phyloP scores from a whole-genome alignment of 1,140 invertebrate genomes.

The Bombus superbus region DNA sequence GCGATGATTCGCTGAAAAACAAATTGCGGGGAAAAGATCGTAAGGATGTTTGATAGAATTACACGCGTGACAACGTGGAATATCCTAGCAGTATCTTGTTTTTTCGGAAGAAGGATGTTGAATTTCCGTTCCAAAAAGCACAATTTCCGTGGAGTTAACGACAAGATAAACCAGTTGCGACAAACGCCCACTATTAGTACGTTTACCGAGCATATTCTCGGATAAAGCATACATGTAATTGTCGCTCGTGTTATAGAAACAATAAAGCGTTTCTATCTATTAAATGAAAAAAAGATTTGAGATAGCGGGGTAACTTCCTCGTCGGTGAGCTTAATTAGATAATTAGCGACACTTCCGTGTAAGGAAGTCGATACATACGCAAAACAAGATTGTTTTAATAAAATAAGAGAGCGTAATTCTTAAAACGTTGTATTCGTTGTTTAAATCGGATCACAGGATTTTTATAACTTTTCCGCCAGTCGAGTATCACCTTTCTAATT shows the following conservation, averaged over 20 bases:
- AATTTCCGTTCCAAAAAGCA: slow-evolving; percentile 56
- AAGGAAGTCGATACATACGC: too few species aligned
- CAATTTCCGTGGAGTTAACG: slow-evolving; percentile 36
- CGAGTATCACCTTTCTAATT: not conserved
- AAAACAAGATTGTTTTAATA: not conserved
- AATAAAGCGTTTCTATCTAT: not conserved
- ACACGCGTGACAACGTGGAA: not conserved
- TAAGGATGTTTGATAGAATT: not conserved
- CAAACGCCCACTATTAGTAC: slow-evolving; percentile 4
- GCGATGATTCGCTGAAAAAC: not conserved
- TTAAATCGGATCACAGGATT: not conserved
- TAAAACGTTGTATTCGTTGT: not conserved
- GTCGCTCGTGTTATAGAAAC: too few species aligned
- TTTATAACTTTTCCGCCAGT: not conserved
- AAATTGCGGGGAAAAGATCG: not conserved
- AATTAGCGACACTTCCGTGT: not conserved
- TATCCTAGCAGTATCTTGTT: not conserved
- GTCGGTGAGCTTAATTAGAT: not conserved
- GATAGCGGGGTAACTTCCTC: not conserved
- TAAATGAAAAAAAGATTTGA: not conserved
- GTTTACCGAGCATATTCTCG: not conserved
- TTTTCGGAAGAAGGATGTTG: slow-evolving; percentile 43
- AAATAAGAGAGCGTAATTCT: not conserved
- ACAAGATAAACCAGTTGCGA: slow-evolving; percentile 52
- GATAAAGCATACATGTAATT: not conserved